Evolutionary conservation across 2,888 invertebrate genomes (phyloP), one percentile per base, ranked within the genome.

Genomic region (Carcina quercana): DNA sequence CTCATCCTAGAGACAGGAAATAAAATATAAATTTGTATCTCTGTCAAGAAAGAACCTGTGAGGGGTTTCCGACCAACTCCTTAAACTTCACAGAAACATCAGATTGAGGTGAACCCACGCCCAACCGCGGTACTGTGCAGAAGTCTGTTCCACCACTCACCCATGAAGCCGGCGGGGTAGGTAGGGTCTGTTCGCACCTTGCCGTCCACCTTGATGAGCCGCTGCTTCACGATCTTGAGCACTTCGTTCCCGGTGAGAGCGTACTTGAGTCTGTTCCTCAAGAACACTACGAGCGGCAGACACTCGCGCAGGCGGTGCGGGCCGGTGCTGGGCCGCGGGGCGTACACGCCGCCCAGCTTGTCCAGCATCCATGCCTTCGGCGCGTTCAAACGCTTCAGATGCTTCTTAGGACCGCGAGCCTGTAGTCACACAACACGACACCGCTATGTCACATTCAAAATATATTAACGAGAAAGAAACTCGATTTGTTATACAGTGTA

Each of bases 321-420:
- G 37, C 99, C 99, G 47, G 96, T 93, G 68, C 95, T 95, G 42
- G 99, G 98, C 61, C 97, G 92, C 44, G 98, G 98, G 51, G 99
- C 98, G 73, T 96, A 98, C 37, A 95, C 96, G 68, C 98, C 98
- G 47, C 97, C 96, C 60, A 98, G 86, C 86, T 99, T 99, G 88
- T 98, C 98, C 89, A 99, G 91, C 98, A 99, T 98, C 99, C 99
- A 99, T 93, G 98, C 96, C 86, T 97, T 98, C 7, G 99, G 99
- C 38, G 99, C 99, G 76, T 95, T 93, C 66, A 99, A 89, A 85
- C 99, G 97, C 92, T 99, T 99, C 89, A 99, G 89, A 87, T 98
- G 98, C 88, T 98, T 98, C 85, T 97, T 98, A 27, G 97, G 98
- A 80, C 99, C 99, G 85, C 98, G 94, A 85, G 95, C 97, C 97